Base-by-base conservation (phyloP, 2,113 vertebrate genomes). In the Rallus limicola region DNA sequence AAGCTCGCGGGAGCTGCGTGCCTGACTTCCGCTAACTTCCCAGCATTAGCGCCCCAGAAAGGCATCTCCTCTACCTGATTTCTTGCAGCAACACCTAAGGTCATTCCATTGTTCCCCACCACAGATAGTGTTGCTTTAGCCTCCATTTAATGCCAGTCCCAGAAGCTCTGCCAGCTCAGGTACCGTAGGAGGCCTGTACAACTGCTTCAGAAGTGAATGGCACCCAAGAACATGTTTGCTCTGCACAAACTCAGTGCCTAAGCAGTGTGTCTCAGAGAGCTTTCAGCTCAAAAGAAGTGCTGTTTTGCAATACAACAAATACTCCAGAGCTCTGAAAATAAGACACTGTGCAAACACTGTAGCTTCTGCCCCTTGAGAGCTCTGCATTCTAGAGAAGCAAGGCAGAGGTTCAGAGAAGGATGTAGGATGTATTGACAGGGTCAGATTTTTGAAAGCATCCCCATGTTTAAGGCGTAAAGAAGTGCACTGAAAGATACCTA, bases 61-160 rank as follows among this genome's bases (percentile, higher is more conserved):
- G 77, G 56, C 85, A 67, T 86, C 86, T 75, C 92, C 86, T 75
- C 92, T 94, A 83, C 85, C 90, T 92, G 93, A 88, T 95, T 87
- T 88, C 59, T 38, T 83, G 56, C 59, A 83, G 82, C 71, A 50
- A 68, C 55, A 86, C 76, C 82, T 90, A 52, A 71, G 68, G 76
- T 63, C 70, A 52, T 50, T 77, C 52, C 42, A 64, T n/a, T 92
- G 86, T 63, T 77, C 14, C 46, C 26, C 28, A 28, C 14, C 56
- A 90, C 55, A 86, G 68, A 52, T 29, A 60, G 62, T 76, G 74
- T n/a, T 50, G 80, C 69, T 86, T 92, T 88, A 88, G 82, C 76
- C 80, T 68, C 86, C 56, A 13, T 64, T 23, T 81, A 84, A 36
- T 3, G 58, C 48, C 46, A 26, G 33, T 60, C 48, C 24, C 42